Evolutionary conservation across 1,140 invertebrate genomes (phyloP).

Genomic region (Bombus terrestris): DNA sequence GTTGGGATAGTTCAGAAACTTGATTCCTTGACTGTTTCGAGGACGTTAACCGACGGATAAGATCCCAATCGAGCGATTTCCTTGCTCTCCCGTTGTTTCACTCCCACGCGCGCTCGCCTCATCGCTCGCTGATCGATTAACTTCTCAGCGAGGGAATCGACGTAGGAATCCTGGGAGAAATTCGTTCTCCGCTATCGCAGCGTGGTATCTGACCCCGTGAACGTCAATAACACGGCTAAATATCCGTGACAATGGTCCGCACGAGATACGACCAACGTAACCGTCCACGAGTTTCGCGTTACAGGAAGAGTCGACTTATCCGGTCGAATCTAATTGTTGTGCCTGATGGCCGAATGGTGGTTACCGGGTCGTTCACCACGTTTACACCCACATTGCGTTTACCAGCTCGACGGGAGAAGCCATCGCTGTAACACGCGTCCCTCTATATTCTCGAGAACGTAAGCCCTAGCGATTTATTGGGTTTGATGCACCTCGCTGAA

Average conservation of each 20-base stretch:
- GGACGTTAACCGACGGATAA: too few species aligned
- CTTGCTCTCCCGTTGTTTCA: background rate
- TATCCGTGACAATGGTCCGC: slow-evolving; percentile 53
- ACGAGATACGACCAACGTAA: slow-evolving; percentile 50
- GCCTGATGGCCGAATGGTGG: slow-evolving; percentile 69
- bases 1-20: too few species aligned
- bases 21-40: background rate
- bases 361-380: slow-evolving; percentile 67
- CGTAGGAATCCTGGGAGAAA: slow-evolving; percentile 11
- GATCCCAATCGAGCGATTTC: background rate
- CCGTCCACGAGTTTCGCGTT: slow-evolving; percentile 72
- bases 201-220: slow-evolving; percentile 19
- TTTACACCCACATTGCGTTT: slow-evolving; percentile 41
- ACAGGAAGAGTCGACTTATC: slow-evolving; percentile 72
- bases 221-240: slow-evolving; percentile 48
- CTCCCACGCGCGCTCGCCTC: background rate
- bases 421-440: slow-evolving; percentile 17
- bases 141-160: background rate
- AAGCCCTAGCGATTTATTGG: slow-evolving; percentile 42
- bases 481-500: slow-evolving; percentile 12
- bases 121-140: slow-evolving; percentile 32
- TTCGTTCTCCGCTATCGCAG: slow-evolving; percentile 11
- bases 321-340: slow-evolving; percentile 74
- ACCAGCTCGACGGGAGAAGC: background rate
- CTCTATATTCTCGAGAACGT: background rate